These are phyloP conservation scores for Thripadectes ignobilis DNA, from an alignment of 2,797 vertebrate species.

Conservation along the genomic window DNA sequence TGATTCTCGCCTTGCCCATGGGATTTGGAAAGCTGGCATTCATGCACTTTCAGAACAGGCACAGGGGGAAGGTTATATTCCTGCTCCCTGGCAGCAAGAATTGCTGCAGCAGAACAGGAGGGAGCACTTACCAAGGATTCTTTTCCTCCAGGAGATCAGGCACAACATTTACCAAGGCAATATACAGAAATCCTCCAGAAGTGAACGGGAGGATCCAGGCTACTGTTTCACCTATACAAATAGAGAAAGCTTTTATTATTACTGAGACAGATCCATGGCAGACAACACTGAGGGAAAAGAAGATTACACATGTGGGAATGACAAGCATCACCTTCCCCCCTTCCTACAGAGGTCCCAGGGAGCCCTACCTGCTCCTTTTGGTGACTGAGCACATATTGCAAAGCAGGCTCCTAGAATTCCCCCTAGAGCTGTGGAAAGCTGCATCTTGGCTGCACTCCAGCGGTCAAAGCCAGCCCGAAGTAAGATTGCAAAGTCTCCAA, in stretches of 20 bases:
- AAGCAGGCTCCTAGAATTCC: conserved; percentile 92
- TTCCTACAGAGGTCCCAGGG: not conserved
- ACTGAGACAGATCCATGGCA: not conserved
- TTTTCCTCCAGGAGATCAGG: conserved; percentile 94
- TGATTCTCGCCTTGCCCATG: not conserved
- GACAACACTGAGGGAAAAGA: not conserved
- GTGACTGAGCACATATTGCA: conserved; percentile 90
- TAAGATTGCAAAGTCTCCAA: conserved; percentile 97
- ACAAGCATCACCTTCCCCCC: not conserved
- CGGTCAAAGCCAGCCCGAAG: conserved; percentile 97
- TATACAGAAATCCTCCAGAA: conserved; percentile 96
- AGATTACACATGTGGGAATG: not conserved
- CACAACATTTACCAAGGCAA: conserved; percentile 94
- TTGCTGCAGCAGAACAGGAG: not conserved
- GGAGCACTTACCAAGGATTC: conserved; percentile 77
- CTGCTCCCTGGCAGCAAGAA: not conserved
- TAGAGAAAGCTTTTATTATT: not conserved
- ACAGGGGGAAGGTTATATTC: not conserved
- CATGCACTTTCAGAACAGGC: not conserved
- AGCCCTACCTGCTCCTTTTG: conserved; percentile 88
- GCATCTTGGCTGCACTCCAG: conserved; percentile 96
- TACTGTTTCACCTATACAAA: conserved; percentile 82
- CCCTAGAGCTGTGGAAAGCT: conserved; percentile 91
- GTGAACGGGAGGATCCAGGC: conserved; percentile 96
- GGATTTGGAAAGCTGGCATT: not conserved